Conservation (phyloP, 2,888 invertebrate genomes). For the Aromia moschata region DNA sequence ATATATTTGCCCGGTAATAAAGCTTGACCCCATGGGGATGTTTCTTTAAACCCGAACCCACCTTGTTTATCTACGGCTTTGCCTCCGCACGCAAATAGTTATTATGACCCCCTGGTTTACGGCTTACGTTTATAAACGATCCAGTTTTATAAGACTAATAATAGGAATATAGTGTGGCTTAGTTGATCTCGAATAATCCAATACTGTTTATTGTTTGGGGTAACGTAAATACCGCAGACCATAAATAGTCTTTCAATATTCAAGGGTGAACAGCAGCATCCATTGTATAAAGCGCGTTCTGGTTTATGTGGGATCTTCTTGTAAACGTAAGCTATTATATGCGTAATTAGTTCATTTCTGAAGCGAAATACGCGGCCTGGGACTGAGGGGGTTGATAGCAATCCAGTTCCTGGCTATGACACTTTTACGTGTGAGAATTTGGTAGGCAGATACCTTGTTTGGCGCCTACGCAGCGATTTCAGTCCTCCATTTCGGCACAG, state of each 20-base stretch:
- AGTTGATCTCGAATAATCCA: slow-evolving; percentile 34
- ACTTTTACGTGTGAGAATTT: background rate
- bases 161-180: slow-evolving; percentile 29
- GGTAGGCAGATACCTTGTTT: no score
- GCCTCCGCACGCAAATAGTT: background rate
- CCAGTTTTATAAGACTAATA: slow-evolving; percentile 30
- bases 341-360: background rate
- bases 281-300: slow-evolving; percentile 17
- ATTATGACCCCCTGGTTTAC: background rate
- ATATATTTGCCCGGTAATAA: no score
- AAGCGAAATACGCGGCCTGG: background rate
- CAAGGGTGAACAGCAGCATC: slow-evolving; percentile 17
- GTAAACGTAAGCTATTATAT: background rate
- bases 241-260: slow-evolving; percentile 29
- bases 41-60: no score
- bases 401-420: no score
- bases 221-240: slow-evolving; percentile 29
- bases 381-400: background rate
- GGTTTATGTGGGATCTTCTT: background rate
- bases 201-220: slow-evolving; percentile 34
- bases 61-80: background rate
- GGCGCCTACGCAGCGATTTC: no score
- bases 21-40: no score
- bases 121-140: slow-evolving; percentile 32
- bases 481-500: no score